Percentiles rank a stretch among this genome's conserved stretches.
phyloP scores from a whole-genome alignment of 2,797 vertebrate genomes.

The Coracias cyanogaster region DNA sequence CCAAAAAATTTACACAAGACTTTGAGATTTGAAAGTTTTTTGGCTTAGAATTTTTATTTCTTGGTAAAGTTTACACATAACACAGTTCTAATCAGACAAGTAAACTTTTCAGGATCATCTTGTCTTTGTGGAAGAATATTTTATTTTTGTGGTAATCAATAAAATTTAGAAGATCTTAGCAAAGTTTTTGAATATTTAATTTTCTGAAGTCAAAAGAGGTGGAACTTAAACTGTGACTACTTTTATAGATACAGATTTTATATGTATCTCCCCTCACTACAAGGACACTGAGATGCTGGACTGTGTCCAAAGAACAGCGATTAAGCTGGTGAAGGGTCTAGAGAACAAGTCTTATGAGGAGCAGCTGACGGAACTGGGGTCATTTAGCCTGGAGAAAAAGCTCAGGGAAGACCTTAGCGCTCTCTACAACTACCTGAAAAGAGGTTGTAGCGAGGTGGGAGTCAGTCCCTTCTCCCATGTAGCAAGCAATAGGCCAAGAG shows the following conservation, averaged over 20 bases:
- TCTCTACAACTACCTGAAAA: neutral
- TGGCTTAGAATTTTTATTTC: neutral
- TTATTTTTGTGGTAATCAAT: neutral
- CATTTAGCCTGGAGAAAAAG: neutral
- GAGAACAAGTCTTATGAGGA: neutral
- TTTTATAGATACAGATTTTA: neutral
- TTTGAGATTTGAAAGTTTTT: neutral
- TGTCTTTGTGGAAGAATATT: neutral
- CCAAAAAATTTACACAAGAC: neutral
- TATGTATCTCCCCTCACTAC: neutral
- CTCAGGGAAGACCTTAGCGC: too few species aligned
- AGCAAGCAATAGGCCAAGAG: neutral
- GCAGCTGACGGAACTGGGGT: neutral
- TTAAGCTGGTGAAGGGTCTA: neutral
- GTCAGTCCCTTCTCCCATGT: neutral
- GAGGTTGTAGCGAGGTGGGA: neutral
- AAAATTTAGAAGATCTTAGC: neutral
- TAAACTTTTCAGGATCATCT: neutral
- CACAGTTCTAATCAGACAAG: neutral
- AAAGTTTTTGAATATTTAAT: neutral
- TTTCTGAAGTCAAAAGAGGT: neutral
- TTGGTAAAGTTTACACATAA: neutral
- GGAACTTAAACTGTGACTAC: neutral
- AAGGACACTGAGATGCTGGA: neutral
- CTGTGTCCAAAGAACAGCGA: neutral